Conservation (phyloP, 2,113 vertebrate species). For the Indri indri region DNA sequence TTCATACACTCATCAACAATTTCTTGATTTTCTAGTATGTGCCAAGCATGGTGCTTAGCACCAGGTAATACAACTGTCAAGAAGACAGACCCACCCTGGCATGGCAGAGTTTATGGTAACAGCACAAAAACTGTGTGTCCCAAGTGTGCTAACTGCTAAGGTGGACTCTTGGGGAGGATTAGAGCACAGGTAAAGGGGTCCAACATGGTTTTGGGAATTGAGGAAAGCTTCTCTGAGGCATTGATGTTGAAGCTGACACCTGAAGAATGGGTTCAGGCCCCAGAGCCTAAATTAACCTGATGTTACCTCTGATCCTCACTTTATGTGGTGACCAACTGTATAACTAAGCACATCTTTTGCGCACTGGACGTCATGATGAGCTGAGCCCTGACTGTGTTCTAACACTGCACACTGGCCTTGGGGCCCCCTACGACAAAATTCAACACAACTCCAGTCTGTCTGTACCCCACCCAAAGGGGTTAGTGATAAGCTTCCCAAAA, state of each 20-base stretch:
- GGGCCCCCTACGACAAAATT: neutral
- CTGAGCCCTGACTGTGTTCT: neutral
- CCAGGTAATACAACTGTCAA: neutral
- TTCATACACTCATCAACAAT: neutral
- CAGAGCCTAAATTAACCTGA: neutral
- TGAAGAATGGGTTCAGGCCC: neutral
- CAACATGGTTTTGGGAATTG: neutral
- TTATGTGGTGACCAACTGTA: accelerated
- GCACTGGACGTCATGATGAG: neutral
- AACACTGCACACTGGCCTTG: accelerated
- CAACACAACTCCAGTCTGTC: neutral
- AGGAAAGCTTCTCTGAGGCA: neutral
- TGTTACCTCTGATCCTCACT: neutral
- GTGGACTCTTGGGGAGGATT: neutral
- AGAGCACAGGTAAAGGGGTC: neutral
- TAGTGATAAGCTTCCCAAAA: neutral
- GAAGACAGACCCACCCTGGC: neutral
- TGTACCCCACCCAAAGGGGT: neutral
- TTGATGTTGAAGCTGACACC: neutral
- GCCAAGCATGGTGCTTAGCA: no score
- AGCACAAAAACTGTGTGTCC: neutral
- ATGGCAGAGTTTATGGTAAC: neutral
- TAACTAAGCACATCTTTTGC: neutral
- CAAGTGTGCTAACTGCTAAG: neutral
- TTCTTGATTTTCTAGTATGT: neutral